Conservation (phyloP, 2,888 invertebrate species). For the Loripinus fragilis region DNA sequence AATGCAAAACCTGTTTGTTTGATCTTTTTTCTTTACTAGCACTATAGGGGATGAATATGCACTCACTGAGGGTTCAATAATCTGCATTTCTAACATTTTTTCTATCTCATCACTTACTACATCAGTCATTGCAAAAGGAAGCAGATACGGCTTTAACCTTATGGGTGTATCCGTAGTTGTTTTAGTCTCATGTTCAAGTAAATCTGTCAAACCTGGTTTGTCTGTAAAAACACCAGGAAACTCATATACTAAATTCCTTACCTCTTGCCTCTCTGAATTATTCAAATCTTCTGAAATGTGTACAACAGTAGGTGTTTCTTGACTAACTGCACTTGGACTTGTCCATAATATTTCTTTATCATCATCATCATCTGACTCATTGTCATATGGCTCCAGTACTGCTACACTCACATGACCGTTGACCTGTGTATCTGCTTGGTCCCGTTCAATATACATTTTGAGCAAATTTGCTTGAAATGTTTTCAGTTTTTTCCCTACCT, state of each 20-base stretch:
- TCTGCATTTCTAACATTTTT: conserved; percentile 36
- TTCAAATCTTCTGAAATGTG: neutral
- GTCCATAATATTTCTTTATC: too few species aligned
- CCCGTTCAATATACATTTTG: too few species aligned
- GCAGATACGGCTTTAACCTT: conserved; percentile 39
- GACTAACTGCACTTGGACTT: neutral
- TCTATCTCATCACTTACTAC: too few species aligned
- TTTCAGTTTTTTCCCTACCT: too few species aligned
- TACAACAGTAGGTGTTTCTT: neutral
- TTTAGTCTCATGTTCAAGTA: conserved; percentile 36
- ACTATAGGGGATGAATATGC: too few species aligned
- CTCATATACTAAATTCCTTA: conserved; percentile 14
- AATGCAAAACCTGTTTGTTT: conserved; percentile 61
- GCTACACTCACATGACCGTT: too few species aligned
- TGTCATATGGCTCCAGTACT: too few species aligned
- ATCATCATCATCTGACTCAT: too few species aligned
- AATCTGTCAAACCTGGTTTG: conserved; percentile 34
- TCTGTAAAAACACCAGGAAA: conserved; percentile 34
- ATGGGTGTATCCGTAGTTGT: conserved; percentile 35
- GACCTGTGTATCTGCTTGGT: neutral
- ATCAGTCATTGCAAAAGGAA: conserved; percentile 43
- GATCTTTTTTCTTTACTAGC: too few species aligned
- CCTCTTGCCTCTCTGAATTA: neutral
- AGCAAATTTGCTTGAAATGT: neutral
- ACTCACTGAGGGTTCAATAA: conserved; percentile 54